Base-by-base conservation (phyloP, 2,888 invertebrate species). In the Leptopilina myrica region DNA sequence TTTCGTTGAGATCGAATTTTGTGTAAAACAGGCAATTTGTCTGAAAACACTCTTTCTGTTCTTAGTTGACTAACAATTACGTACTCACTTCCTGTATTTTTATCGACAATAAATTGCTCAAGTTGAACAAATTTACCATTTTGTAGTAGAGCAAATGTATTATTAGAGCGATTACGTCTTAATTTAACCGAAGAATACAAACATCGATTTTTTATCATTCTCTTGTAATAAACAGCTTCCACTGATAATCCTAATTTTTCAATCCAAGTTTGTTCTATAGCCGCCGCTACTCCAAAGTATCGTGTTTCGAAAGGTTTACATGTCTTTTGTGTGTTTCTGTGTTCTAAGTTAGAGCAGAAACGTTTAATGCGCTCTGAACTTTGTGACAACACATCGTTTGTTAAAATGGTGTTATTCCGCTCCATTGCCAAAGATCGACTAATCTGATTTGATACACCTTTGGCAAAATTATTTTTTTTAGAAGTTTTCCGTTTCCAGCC, bases 361-460 rank as follows among this genome's bases (percentile, higher is more conserved):
- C 12, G 11, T 67, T 20, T 12, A 53, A 53, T 53, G 53, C 53
- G 53, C 12, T 53, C 53, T 12, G 53, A 53, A 53, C 53, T 53
- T 53, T 12, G 64, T 79, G 40, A 7, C 56, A 76, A 79, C 26
- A 66, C 76, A 6, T 64, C 26, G 75, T 81, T 64, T 11, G 80
- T 77, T 15, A 65, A 69, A 11, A 33, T 40, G 49, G 65, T 65
- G 40, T 64, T 76, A 69, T 69, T 79, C 33, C 76, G 69, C 62
- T 79, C 62, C 2, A 69, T 40, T 11, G 76, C 66, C 46, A 79
- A 62, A n/a, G 15, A 77, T 4, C 79, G 62, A 75, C 73, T 53
- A 53, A 79, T 79, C 73, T 79, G 79, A 69, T 73, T 67, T 4
- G 59, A 20, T n/a, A 81, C 73, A 7, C 82, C 82, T 64, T 82